A percentile compares a stretch with the other conserved stretches of the same genome.
Evolutionary conservation across 2,113 vertebrate genomes (phyloP).

Genomic region (Fulmarus glacialis): DNA sequence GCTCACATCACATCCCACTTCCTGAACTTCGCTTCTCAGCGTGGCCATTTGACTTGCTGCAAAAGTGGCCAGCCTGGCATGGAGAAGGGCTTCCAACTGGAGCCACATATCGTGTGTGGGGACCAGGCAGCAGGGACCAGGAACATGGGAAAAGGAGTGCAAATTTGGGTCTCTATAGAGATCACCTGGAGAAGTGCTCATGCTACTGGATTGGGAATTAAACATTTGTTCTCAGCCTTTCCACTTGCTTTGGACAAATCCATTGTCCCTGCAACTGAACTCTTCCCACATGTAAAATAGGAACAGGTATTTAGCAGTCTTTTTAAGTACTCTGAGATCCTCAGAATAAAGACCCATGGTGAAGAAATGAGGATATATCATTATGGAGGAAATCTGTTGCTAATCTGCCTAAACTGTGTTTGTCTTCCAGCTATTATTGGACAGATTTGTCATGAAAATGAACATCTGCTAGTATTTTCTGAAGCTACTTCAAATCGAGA

Average conservation of each 20-base stretch:
- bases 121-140: not conserved
- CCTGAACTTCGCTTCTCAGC: not conserved
- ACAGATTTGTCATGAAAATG: not conserved
- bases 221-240: not conserved
- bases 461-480: slow-evolving; percentile 32
- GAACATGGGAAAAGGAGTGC: not conserved
- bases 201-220: not conserved
- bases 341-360: not conserved
- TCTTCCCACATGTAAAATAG: not conserved
- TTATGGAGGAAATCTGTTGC: not conserved
- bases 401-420: not conserved
- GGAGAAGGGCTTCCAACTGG: not conserved
- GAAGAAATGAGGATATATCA: not conserved
- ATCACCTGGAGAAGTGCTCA: not conserved
- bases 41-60: not conserved
- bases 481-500: not conserved
- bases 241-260: not conserved
- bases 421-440: not conserved
- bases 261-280: not conserved
- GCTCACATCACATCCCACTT: not conserved
- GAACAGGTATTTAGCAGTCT: not conserved
- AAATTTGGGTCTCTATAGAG: not conserved
- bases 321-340: not conserved
- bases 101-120: not conserved
- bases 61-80: not conserved